A percentile compares a stretch with the other conserved stretches of the same genome.
Conservation (phyloP, 2,888 invertebrate genomes). For the Mimumesa dahlbomi region DNA sequence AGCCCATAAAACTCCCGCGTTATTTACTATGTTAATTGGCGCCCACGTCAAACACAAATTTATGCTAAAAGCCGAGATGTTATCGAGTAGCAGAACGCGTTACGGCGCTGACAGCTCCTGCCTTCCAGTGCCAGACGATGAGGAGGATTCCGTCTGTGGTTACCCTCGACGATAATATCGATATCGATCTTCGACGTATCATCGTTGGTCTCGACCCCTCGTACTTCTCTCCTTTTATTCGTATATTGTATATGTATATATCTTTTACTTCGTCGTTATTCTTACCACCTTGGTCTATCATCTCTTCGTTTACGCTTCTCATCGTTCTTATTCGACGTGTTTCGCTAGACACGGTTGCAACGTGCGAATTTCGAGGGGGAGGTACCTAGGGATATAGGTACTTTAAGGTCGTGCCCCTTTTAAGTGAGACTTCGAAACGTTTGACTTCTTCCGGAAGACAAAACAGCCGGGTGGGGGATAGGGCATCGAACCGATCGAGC, state of each 20-base stretch:
- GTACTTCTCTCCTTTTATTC: conserved; percentile 28
- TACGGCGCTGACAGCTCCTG: conserved; percentile 69
- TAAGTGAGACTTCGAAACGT: conserved; percentile 5
- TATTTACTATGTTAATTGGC: conserved; percentile 77
- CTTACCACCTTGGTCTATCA: conserved; percentile 13
- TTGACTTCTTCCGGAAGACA: conserved; percentile 17
- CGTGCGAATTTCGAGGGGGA: conserved; percentile 41
- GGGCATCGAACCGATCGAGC: conserved; percentile 2
- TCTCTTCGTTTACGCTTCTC: too few relatives aligned
- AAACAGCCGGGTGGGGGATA: too few relatives aligned
- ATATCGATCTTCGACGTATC: conserved; percentile 66
- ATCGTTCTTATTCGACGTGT: too few relatives aligned
- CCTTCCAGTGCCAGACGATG: conserved; percentile 48
- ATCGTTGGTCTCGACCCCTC: conserved; percentile 43
- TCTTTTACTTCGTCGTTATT: background rate
- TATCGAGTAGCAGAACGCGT: conserved; percentile 66
- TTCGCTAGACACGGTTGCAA: conserved; percentile 20
- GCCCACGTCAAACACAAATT: conserved; percentile 76
- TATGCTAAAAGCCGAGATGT: conserved; percentile 76
- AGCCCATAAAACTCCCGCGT: conserved; percentile 58
- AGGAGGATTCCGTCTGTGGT: conserved; percentile 21
- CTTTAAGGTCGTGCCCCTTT: conserved; percentile 32
- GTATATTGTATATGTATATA: background rate
- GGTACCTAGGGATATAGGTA: too few relatives aligned
- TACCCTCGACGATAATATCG: conserved; percentile 59